Base-by-base conservation (phyloP, 1,140 invertebrate species). In the Tribolium madens region DNA sequence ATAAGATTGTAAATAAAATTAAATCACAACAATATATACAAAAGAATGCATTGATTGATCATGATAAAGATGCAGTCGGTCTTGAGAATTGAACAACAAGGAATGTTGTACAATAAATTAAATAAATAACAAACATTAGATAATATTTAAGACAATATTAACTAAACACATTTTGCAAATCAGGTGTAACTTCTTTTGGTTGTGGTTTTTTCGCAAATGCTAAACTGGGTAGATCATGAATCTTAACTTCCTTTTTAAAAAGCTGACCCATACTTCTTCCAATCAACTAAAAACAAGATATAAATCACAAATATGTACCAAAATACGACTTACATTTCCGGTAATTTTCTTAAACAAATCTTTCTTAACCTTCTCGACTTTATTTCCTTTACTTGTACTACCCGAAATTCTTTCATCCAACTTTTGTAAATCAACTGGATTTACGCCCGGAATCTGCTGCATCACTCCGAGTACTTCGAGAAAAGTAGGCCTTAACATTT, bases 331-430 rank as follows among this genome's bases (percentile, higher is more conserved):
- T 85, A 95, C 92, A 86, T 92, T 92, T 75, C 90, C 90, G 1
- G 95, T 95, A 47, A 97, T 90, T 87, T 95, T 96, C 85, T 94
- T 96, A 85, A 97, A 97, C 9, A 95, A 87, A 84, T 97, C 95
- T 81, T 95, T 95, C 84, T 96, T 96, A 76, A 92, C 92, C 83
- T 96, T 96, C 81, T 97, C 95, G 9, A 94, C 90, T 84, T 94
- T 94, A 80, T 92, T 91, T 14, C 92, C 92, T 81, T 92, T 93
- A 70, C 90, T 90, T 7, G 90, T 90, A 26, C 88, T 87, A 2
- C 91, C 89, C 6, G 92, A 85, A 83, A 96, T 91, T 84, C 94
- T 94, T 79, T 96, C 95, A 85, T 97, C 95, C 75, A 97, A 92
- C 73, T 93, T 91, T 77, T 93, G 92, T 48, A 95, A 84, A 84